phyloP scores from a whole-genome alignment of 2,888 invertebrate genomes.

The Junonia oenone region DNA sequence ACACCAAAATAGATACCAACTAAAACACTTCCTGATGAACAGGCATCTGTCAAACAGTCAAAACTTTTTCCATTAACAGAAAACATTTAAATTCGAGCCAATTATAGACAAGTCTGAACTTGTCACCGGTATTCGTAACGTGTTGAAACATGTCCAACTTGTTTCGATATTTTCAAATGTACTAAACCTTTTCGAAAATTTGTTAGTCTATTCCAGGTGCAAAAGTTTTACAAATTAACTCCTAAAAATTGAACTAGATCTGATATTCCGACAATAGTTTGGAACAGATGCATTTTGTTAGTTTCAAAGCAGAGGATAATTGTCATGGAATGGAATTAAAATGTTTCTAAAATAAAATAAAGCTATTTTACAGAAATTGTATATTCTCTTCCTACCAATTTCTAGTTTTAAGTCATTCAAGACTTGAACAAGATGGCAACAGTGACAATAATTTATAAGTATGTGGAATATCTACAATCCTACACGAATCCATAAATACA shows the following conservation, averaged over 20 bases:
- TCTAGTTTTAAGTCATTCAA: too few relatives aligned
- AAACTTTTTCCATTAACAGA: slow-evolving; percentile 13
- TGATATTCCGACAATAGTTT: background rate
- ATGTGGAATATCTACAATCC: too few relatives aligned
- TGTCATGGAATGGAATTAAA: too few relatives aligned
- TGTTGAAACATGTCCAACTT: slow-evolving; percentile 14
- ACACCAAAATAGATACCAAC: background rate
- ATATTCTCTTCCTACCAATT: too few relatives aligned
- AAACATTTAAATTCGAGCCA: slow-evolving; percentile 17
- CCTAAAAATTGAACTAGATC: background rate
- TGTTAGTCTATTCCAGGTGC: slow-evolving; percentile 7
- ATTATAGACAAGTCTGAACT: slow-evolving; percentile 17
- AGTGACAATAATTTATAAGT: too few relatives aligned
- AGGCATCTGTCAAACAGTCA: slow-evolving; percentile 9
- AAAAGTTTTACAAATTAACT: background rate
- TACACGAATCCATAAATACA: too few relatives aligned
- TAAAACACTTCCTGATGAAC: background rate
- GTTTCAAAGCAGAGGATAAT: too few relatives aligned
- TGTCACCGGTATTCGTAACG: slow-evolving; percentile 10
- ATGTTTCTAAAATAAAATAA: too few relatives aligned
- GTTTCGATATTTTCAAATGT: slow-evolving; percentile 8
- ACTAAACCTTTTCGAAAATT: slow-evolving; percentile 5
- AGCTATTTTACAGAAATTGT: too few relatives aligned
- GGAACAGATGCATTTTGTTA: too few relatives aligned
- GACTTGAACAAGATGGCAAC: too few relatives aligned